Percentiles rank a stretch among this genome's conserved stretches.
Conservation (phyloP, 2,797 vertebrate genomes). For the Pristis pectinata region DNA sequence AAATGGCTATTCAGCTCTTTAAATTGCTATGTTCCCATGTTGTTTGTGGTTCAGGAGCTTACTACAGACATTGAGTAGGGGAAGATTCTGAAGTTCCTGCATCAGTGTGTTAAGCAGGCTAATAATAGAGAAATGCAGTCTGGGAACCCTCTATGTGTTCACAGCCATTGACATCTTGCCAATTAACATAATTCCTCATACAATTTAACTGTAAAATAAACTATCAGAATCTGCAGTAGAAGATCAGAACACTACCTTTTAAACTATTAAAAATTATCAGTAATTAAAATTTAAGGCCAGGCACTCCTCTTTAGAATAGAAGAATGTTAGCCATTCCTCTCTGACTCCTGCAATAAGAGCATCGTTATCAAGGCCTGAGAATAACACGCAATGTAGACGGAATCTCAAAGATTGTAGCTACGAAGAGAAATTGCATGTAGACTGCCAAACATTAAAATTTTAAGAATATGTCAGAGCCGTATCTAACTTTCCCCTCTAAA, state of each 20-base stretch:
- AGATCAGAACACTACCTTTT: not conserved
- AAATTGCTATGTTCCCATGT: no score
- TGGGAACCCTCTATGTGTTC: not conserved
- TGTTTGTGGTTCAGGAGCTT: not conserved
- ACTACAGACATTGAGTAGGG: not conserved
- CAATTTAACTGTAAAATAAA: not conserved
- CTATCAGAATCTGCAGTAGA: not conserved
- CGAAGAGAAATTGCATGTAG: not conserved
- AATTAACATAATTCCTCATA: no score
- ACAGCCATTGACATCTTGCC: not conserved
- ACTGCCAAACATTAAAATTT: not conserved
- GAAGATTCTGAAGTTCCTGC: not conserved
- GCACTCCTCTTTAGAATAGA: not conserved
- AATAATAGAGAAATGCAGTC: not conserved
- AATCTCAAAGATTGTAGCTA: not conserved
- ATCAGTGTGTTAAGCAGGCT: not conserved
- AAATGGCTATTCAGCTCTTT: no score
- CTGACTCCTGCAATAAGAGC: not conserved
- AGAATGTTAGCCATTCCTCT: not conserved
- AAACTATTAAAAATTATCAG: not conserved
- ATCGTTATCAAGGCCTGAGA: not conserved
- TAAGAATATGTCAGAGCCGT: not conserved
- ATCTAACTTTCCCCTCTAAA: not conserved
- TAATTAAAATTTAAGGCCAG: not conserved
- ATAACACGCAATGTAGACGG: not conserved